These are phyloP conservation scores for Argynnis bischoffii DNA, from an alignment of 2,888 invertebrate species.

Conservation along the genomic window DNA sequence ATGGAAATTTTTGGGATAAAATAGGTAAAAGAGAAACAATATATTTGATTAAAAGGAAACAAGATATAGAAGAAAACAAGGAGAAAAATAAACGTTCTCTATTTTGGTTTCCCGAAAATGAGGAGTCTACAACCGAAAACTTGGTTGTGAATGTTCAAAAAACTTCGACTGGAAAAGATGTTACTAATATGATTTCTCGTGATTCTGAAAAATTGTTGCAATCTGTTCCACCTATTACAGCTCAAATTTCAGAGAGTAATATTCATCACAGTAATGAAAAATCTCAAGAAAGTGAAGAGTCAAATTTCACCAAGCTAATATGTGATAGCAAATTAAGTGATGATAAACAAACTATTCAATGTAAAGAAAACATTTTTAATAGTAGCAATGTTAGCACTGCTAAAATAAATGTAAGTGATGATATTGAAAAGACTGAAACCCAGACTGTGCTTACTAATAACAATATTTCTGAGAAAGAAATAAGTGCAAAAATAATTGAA, in stretches of 20 bases:
- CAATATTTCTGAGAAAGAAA: neutral
- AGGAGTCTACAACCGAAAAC: slow-evolving; percentile 32
- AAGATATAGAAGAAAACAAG: slow-evolving; percentile 70
- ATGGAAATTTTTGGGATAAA: slow-evolving; percentile 85
- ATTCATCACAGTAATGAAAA: neutral
- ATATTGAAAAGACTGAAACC: neutral
- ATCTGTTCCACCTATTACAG: too few species aligned
- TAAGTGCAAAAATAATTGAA: neutral
- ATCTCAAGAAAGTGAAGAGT: neutral
- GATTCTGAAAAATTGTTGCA: neutral
- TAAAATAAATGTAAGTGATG: neutral
- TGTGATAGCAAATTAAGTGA: neutral
- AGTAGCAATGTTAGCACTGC: neutral
- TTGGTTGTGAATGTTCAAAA: neutral
- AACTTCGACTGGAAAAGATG: neutral
- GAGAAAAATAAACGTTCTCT: slow-evolving; percentile 62
- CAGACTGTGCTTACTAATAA: neutral
- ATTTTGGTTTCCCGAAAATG: slow-evolving; percentile 70
- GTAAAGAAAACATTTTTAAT: slow-evolving; percentile 1
- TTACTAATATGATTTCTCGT: neutral
- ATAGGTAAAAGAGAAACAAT: slow-evolving; percentile 86
- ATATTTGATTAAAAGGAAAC: slow-evolving; percentile 81
- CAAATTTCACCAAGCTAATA: neutral
- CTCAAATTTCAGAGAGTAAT: too few species aligned
- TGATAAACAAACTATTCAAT: neutral